Percentiles rank a stretch among this genome's conserved stretches.
Conservation (phyloP, 2,888 invertebrate species). For the Rotaria socialis region DNA sequence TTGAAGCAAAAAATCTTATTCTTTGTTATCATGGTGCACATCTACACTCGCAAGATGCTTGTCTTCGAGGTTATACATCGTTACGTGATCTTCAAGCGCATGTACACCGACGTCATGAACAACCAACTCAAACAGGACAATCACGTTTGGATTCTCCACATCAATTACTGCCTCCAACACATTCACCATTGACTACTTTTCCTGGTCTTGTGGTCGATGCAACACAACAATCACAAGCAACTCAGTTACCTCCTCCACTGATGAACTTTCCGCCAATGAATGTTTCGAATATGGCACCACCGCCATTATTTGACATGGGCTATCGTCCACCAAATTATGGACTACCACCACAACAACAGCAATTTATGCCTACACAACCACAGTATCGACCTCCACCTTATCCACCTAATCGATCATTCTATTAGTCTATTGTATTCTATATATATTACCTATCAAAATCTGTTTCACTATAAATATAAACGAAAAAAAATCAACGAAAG, state of each 20-base stretch:
- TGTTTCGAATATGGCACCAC: neutral
- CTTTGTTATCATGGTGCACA: neutral
- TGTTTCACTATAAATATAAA: neutral
- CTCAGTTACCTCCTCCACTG: neutral
- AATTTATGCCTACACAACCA: neutral
- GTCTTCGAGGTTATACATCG: conserved; percentile 16
- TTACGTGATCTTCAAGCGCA: conserved; percentile 18
- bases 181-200: neutral
- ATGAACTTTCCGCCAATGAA: no score
- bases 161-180: neutral
- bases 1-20: conserved; percentile 17
- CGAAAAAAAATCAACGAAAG: neutral
- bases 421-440: neutral
- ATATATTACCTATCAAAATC: neutral
- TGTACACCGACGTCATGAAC: conserved; percentile 31
- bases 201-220: neutral
- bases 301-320: neutral
- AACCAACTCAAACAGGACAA: neutral
- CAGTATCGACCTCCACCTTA: neutral
- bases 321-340: neutral
- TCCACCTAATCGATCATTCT: neutral
- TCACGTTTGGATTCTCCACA: neutral
- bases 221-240: neutral
- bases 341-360: neutral
- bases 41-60: conserved; percentile 8